Base-by-base conservation (phyloP, 2,113 vertebrate genomes). In the Pterocles gutturalis region DNA sequence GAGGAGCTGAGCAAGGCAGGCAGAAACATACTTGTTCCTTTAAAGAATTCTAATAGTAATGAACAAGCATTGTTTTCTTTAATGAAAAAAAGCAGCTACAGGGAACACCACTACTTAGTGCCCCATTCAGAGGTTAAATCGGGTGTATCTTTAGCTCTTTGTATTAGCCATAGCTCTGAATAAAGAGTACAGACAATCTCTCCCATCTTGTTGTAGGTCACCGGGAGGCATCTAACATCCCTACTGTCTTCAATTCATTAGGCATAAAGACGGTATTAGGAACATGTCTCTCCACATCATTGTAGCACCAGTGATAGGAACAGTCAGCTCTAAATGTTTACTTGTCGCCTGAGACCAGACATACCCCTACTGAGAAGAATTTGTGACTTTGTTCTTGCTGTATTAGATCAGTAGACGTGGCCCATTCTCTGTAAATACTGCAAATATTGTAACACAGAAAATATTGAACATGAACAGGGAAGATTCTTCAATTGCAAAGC, bases 271-370 rank as follows among this genome's bases (percentile, higher is more conserved):
- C 65, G 45, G 31, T 86, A 73, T 93, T 86, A 88, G 49, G 49
- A 95, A 81, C 28, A 14, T 28, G 75, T 89, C 83, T 86, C n/a
- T 81, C 28, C 46, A 24, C 11, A 80, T 93, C 90, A 93, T n/a
- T 46, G 33, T 31, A 73, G 19, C 46, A 43, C 19, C 73, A 69
- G 10, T 90, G 89, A 70, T 90, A 86, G 51, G 82, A 95, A 65
- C 28, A 83, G 75, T 80, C 83, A 92, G 45, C 36, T 90, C 48
- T 76, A 95, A 85, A 90, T 21, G 26, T 83, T 88, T 83, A 43
- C 65, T 75, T 91, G 60, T 91, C 3, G 0, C 79, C 83, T 93
- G 18, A 90, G 36, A 15, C 41, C 79, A 80, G 22, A 83, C 28
- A 46, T 77, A 81, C 2, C 8, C 17, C 31, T 81, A 16, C 36